These are phyloP conservation scores for Drusus annulatus DNA, from an alignment of 1,140 invertebrate genomes.

Conservation along the genomic window DNA sequence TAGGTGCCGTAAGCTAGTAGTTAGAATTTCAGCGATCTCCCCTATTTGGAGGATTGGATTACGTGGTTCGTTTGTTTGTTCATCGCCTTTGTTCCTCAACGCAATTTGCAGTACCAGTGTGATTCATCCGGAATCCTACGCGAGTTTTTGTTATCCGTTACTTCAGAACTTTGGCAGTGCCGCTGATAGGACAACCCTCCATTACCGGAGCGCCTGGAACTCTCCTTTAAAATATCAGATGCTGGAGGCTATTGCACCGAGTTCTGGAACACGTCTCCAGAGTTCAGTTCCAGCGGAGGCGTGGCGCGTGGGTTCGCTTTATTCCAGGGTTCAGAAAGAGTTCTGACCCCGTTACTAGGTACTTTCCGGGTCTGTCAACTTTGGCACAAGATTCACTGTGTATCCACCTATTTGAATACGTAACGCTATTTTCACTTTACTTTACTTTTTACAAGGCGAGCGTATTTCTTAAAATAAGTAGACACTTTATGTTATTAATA, in stretches of 20 bases:
- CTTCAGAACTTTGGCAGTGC: neutral
- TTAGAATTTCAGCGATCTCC: too few species aligned
- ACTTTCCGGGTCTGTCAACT: too few species aligned
- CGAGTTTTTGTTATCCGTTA: conserved; percentile 4
- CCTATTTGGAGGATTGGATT: neutral
- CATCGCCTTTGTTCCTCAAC: neutral
- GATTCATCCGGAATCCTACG: conserved; percentile 3
- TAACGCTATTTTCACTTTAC: too few species aligned
- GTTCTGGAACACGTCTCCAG: conserved; percentile 22
- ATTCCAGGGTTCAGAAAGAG: conserved; percentile 14
- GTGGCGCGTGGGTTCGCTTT: neutral
- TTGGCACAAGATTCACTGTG: too few species aligned
- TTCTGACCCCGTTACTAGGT: conserved; percentile 10
- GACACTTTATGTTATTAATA: too few species aligned
- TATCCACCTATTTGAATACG: too few species aligned
- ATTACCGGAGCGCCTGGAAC: neutral
- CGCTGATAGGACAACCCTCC: neutral
- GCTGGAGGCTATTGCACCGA: conserved; percentile 19
- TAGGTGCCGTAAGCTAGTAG: too few species aligned
- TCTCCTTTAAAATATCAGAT: neutral
- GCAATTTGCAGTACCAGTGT: neutral
- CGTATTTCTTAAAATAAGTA: too few species aligned
- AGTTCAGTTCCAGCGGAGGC: neutral
- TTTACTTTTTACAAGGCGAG: too few species aligned
- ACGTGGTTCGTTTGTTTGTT: conserved; percentile 15